Evolutionary conservation across 2,888 invertebrate species (phyloP).

Genomic region (Thumatha senex): DNA sequence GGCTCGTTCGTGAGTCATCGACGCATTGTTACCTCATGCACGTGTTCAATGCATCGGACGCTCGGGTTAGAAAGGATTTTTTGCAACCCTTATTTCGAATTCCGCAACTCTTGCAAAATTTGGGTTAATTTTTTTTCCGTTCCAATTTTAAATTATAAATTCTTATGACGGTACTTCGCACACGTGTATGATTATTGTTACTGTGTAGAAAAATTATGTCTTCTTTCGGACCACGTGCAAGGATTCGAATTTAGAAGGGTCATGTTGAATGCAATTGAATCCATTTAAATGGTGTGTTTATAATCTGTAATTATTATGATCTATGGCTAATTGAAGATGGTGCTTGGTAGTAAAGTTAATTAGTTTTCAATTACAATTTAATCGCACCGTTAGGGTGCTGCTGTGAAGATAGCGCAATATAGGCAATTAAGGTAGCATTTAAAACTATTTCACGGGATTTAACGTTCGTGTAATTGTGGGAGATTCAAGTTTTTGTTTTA

Average conservation of each 20-base stretch:
- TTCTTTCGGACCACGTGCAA: slow-evolving; percentile 44
- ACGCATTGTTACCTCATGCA: slow-evolving; percentile 72
- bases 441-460: slow-evolving; percentile 45
- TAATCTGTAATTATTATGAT: slow-evolving; percentile 47
- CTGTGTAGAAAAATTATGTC: slow-evolving; percentile 23
- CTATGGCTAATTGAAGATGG: slow-evolving; percentile 59
- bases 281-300: slow-evolving; percentile 31
- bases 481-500: slow-evolving; percentile 21
- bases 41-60: slow-evolving; percentile 74
- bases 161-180: slow-evolving; percentile 35
- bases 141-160: slow-evolving; percentile 55
- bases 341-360: slow-evolving; percentile 47
- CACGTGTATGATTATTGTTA: slow-evolving; percentile 51
- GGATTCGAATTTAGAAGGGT: slow-evolving; percentile 37
- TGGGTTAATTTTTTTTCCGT: slow-evolving; percentile 70
- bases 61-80: slow-evolving; percentile 80
- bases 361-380: slow-evolving; percentile 65
- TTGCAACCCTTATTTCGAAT: slow-evolving; percentile 80
- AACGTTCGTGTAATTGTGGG: slow-evolving; percentile 35
- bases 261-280: slow-evolving; percentile 33
- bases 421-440: slow-evolving; percentile 52
- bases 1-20: slow-evolving; percentile 74
- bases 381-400: slow-evolving; percentile 49
- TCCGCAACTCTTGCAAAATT: slow-evolving; percentile 83
- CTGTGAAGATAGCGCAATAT: slow-evolving; percentile 46